These are phyloP conservation scores for Barypeithes pellucidus DNA, from an alignment of 2,888 invertebrate genomes.

Conservation along the genomic window DNA sequence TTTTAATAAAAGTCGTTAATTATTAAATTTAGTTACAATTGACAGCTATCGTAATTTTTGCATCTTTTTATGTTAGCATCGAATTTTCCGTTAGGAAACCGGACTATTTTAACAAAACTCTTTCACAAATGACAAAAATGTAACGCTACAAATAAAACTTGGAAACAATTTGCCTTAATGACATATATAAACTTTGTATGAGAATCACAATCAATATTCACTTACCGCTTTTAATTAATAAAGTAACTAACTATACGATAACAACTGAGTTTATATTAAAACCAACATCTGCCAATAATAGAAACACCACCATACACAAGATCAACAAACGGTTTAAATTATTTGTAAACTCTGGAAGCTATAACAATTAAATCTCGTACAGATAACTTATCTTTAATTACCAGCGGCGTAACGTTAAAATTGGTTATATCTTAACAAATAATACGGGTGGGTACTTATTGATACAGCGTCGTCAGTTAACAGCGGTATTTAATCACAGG, in stretches of 20 bases:
- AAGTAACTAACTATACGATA: not conserved
- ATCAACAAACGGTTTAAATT: conserved; percentile 43
- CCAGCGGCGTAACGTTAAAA: conserved; percentile 39
- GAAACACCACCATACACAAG: conserved; percentile 27
- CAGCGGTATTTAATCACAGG: too few relatives aligned
- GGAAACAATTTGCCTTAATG: too few relatives aligned
- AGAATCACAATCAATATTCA: not conserved
- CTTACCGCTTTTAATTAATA: conserved; percentile 3
- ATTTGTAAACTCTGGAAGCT: conserved; percentile 45
- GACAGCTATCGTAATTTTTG: too few relatives aligned
- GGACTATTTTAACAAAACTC: too few relatives aligned
- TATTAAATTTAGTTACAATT: too few relatives aligned
- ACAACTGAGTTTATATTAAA: conserved; percentile 5
- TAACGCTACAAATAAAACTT: too few relatives aligned
- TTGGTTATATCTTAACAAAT: not conserved
- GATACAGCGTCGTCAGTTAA: too few relatives aligned
- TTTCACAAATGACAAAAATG: too few relatives aligned
- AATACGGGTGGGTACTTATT: too few relatives aligned
- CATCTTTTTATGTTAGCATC: too few relatives aligned
- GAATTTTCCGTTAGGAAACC: too few relatives aligned
- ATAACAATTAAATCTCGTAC: conserved; percentile 46
- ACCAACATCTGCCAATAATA: conserved; percentile 15
- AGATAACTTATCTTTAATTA: conserved; percentile 48
- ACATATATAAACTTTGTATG: not conserved
- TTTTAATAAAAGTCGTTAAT: too few relatives aligned